Evolutionary conservation across 2,888 invertebrate genomes (phyloP), one percentile per base, ranked within the genome.

Genomic region (Chironomus riparius): DNA sequence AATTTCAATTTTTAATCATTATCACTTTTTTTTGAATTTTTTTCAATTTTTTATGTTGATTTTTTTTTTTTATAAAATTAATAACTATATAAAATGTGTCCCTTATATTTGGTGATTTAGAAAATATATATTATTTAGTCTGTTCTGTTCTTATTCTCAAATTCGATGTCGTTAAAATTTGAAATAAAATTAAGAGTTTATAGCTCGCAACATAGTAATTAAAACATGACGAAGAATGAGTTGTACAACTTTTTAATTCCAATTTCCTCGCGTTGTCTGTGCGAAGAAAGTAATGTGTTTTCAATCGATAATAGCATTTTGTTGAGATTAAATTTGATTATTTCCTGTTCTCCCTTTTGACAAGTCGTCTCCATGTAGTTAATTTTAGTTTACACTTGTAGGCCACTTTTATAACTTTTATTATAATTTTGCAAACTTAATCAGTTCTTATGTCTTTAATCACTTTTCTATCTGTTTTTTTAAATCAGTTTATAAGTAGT

Each of bases 201-300:
- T 21, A n/a, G n/a, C 68, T 48, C 21, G 22, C 78, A 75, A 69
- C 73, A 22, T 28, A 18, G 10, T 28, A 81, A 86, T 92, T 93
- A 93, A 86, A 93, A 93, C 84, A 93, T 88, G 79, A 93, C 93
- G 84, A 93, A 93, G 86, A 93, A 93, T 78, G 92, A 92, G 86
- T 93, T 93, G 86, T 93, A 93, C 83, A 93, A 86, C 85, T 93
- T 93, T 85, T 93, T 93, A 82, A 93, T 92, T 78, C 93, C 93
- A 70, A 92, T 92, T 28, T 92, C 91, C 84, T 93, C 92, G 82
- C 92, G 87, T 84, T 93, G 92, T 81, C 92, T 89, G 83, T 92
- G 92, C 82, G 91, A 92, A 83, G 92, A 91, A 77, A 92, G 87
- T 81, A 92, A 87, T 82, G 90, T 89, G 85, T 90, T 91, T 83